Evolutionary conservation across 2,888 invertebrate species (phyloP).

Genomic region (Buathra laborator): DNA sequence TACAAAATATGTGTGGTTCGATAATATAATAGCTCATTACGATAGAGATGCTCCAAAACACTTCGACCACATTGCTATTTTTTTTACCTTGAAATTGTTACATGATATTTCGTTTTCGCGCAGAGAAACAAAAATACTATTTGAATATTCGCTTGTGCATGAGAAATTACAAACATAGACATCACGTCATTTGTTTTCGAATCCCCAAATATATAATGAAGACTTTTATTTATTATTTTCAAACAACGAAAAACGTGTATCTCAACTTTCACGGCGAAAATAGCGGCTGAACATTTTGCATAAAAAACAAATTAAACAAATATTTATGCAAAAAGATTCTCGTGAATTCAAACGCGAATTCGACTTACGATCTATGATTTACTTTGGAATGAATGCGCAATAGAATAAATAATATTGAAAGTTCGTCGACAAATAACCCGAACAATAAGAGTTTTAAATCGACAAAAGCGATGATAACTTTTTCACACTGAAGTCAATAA

Average conservation of each 20-base stretch:
- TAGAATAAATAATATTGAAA: slow-evolving; percentile 73
- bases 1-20: slow-evolving; percentile 58
- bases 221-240: neutral
- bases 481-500: slow-evolving; percentile 6
- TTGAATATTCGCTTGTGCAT: slow-evolving; percentile 44
- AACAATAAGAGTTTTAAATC: slow-evolving; percentile 9
- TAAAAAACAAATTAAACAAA: slow-evolving; percentile 52
- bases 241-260: slow-evolving; percentile 28
- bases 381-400: slow-evolving; percentile 76
- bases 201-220: slow-evolving; percentile 22
- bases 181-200: neutral
- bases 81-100: slow-evolving; percentile 37
- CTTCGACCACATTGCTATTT: slow-evolving; percentile 36
- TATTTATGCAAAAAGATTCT: slow-evolving; percentile 57
- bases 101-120: slow-evolving; percentile 49
- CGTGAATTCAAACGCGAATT: slow-evolving; percentile 53
- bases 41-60: slow-evolving; percentile 51
- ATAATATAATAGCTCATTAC: slow-evolving; percentile 43
- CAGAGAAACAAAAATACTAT: slow-evolving; percentile 58
- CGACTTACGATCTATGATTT: slow-evolving; percentile 58
- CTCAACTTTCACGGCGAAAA: slow-evolving; percentile 35
- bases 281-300: slow-evolving; percentile 43
- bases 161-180: slow-evolving; percentile 31
- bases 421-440: slow-evolving; percentile 36
- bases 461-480: slow-evolving; percentile 28